These are phyloP conservation scores for Teleogryllus occipitalis DNA, from an alignment of 1,140 invertebrate genomes.

Conservation along the genomic window DNA sequence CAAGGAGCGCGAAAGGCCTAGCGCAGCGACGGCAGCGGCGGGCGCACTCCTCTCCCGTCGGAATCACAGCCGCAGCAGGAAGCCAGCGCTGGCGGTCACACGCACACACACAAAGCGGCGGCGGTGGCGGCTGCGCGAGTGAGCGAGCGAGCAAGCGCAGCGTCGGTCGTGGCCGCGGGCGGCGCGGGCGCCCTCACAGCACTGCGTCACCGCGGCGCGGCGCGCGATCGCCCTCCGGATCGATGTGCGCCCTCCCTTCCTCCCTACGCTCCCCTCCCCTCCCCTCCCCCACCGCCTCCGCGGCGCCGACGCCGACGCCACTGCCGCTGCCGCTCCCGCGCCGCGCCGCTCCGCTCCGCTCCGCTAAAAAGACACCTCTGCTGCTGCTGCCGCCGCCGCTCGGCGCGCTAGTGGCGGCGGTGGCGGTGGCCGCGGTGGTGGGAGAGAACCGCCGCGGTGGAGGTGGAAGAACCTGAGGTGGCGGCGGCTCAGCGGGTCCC, in stretches of 20 bases:
- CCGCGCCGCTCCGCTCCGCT: background rate
- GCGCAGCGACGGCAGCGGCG: no score
- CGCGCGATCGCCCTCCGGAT: background rate
- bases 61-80: no score
- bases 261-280: background rate
- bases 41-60: no score
- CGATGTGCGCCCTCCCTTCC: background rate
- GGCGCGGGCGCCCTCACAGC: constrained; percentile 1
- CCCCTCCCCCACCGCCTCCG: background rate
- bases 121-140: background rate
- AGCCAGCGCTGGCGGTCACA: background rate
- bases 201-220: background rate
- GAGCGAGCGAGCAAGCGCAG: background rate
- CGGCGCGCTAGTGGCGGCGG: background rate
- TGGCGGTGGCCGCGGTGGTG: background rate
- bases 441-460: background rate
- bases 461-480: background rate
- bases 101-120: background rate
- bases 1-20: no score
- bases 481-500: background rate
- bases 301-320: background rate
- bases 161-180: no score
- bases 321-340: no score
- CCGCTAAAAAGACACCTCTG: constrained; percentile 1
- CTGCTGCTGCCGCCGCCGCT: background rate